Evolutionary conservation across 2,888 invertebrate genomes (phyloP), one percentile per base, ranked within the genome.

Genomic region (Odontocerum albicorne): DNA sequence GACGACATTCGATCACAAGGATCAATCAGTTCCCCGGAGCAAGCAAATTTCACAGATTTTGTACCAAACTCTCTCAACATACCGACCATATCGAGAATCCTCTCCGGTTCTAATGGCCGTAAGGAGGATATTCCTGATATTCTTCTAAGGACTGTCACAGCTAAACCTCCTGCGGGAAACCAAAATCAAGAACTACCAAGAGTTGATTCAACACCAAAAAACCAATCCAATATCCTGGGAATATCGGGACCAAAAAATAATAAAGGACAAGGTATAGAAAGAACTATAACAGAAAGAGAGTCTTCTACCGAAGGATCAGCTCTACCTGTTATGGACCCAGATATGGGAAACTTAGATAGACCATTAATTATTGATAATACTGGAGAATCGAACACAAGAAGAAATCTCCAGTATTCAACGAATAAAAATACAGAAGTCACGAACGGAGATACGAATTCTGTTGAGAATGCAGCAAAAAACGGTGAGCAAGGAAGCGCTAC

Each of bases 101-200:
- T 93, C 17, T 90, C 90, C 44, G 92, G 92, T 1, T 90, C 91
- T 45, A 92, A 90, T 67, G 92, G 92, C 0, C 78, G 90, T 21
- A 90, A 89, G 64, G 88, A 90, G 62, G 88, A 89, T 64, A 86
- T 91, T 49, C 88, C 90, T 0, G 90, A 90, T 60, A 87, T 90
- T 36, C 72, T 91, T 1, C 71, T 90, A 17, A 79, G 85, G 57
- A 83, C 85, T 0, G 85, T 86, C 27, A 86, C 87, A 1, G 80
- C 83, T 1, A 77, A 76, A 64, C 78, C 78, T 6, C 75, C 75
- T 63, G 13, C 42, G 4, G 42, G 33, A 21, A 45, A 27, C 12
- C 56, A 59, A 13, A 51, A 55, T 35, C 39, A 53, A 6, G 58
- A 56, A 21, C 27, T 33, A n/a, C 39, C 57, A 4, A 47, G 50